Base-by-base conservation (phyloP, 1,140 invertebrate genomes). In the Pteromalus puparum region DNA sequence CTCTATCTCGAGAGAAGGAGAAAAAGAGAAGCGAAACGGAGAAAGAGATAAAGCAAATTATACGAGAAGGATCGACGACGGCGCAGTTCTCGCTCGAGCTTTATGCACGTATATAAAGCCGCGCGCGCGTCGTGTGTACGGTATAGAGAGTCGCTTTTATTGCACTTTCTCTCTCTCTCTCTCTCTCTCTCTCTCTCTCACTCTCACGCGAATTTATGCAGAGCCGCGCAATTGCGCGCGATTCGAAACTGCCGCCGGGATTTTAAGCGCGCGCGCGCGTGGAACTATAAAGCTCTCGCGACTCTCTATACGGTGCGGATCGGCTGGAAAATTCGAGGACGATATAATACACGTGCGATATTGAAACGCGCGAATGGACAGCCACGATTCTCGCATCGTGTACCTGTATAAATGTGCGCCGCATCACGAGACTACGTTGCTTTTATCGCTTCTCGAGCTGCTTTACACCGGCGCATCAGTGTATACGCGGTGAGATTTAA, bases 121-220 rank as follows among this genome's bases (percentile, higher is more conserved):
- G 21, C 28, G 53, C 28, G 67, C 26, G 67, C 26, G 67, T 70
- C 67, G 67, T 4, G 53, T 70, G 67, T 70, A 28, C 7, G 24
- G 21, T 70, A 30, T 30, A 18, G 24, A 26, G 67, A 21, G 67
- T 26, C 26, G 65, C 78, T 72, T 72, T 81, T 73, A 72, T 42
- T 72, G 65, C 68, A 38, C 1, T 21, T 21, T 53, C 48, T 21
- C 48, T 15, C 48, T 5, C 48, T 15, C 48, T 53, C 15, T 4
- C 48, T 21, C 48, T 15, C 48, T 2, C 48, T 5, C 15, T 5
- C 21, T 61, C 18, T 7, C 53, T n/a, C 53, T 61, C 13, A n/a
- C 21, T n/a, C 67, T 26, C 34, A 26, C 34, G 15, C 18, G 38
- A 81, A 81, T 80, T 80, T 80, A 72, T 81, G 26, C 80, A 34